A percentile compares a stretch with the other conserved stretches of the same genome.
phyloP scores from a whole-genome alignment of 2,113 vertebrate genomes.

The Melospiza melodia region DNA sequence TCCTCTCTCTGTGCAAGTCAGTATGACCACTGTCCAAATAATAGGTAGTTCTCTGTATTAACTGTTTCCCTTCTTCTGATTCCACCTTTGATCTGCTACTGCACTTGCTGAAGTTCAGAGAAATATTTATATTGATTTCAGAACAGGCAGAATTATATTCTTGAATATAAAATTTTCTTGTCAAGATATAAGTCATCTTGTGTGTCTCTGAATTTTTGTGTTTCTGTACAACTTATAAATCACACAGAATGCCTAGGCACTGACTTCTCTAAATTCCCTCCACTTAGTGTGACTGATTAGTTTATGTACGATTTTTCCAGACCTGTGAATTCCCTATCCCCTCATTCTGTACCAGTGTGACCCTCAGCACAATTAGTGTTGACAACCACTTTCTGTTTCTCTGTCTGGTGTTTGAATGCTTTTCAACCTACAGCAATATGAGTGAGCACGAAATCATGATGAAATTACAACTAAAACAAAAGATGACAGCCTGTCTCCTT shows the following conservation, averaged over 20 bases:
- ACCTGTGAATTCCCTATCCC: neutral
- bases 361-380: neutral
- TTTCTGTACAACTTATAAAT: neutral
- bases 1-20: neutral
- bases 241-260: neutral
- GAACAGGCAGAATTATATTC: neutral
- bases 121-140: constrained; percentile 1
- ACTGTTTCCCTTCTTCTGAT: neutral
- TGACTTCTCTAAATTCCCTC: neutral
- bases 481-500: neutral
- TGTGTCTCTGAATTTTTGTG: neutral
- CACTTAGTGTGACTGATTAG: neutral
- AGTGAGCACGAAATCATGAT: neutral
- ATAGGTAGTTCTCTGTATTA: neutral
- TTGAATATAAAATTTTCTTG: neutral
- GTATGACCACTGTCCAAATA: neutral
- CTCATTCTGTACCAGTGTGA: neutral
- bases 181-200: neutral
- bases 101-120: neutral
- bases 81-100: neutral
- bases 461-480: neutral
- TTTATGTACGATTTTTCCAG: neutral
- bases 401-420: neutral
- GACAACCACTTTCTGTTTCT: neutral
- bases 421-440: neutral